phyloP scores from a whole-genome alignment of 2,797 vertebrate genomes.

The Lerista edwardsae region DNA sequence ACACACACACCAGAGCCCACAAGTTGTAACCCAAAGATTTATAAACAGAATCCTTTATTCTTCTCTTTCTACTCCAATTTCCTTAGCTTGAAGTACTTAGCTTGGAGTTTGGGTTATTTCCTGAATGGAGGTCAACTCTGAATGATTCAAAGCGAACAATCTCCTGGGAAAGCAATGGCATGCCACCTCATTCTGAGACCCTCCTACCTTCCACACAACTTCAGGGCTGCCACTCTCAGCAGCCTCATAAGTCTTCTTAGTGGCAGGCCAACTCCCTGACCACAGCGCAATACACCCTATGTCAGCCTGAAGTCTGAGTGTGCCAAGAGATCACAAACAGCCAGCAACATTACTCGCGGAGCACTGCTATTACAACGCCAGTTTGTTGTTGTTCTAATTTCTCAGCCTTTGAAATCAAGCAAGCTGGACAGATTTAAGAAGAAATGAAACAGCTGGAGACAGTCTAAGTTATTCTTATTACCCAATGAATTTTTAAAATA shows the following conservation, averaged over 20 bases:
- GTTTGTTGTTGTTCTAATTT: constrained; percentile 1
- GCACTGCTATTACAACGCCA: background rate
- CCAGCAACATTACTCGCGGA: constrained; percentile 22
- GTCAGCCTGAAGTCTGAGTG: background rate
- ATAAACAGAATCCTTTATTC: background rate
- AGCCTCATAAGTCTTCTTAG: background rate
- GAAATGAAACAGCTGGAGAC: constrained; percentile 64
- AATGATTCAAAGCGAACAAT: background rate
- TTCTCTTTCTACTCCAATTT: background rate
- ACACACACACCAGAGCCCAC: too few relatives aligned
- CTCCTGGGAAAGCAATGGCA: too few relatives aligned
- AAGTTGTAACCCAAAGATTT: background rate
- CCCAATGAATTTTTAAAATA: constrained; percentile 61
- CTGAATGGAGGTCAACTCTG: background rate
- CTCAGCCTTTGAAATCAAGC: constrained; percentile 38
- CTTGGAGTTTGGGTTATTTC: background rate
- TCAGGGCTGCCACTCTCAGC: background rate
- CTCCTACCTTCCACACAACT: background rate
- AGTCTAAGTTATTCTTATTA: constrained; percentile 61
- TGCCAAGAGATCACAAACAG: constrained; percentile 2
- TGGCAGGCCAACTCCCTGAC: background rate
- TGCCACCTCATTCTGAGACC: background rate
- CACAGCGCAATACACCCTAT: background rate
- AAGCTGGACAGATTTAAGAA: constrained; percentile 62
- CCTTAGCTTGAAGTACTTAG: too few relatives aligned